Conservation (phyloP, 2,113 vertebrate species). For the Anoura caudifer region DNA sequence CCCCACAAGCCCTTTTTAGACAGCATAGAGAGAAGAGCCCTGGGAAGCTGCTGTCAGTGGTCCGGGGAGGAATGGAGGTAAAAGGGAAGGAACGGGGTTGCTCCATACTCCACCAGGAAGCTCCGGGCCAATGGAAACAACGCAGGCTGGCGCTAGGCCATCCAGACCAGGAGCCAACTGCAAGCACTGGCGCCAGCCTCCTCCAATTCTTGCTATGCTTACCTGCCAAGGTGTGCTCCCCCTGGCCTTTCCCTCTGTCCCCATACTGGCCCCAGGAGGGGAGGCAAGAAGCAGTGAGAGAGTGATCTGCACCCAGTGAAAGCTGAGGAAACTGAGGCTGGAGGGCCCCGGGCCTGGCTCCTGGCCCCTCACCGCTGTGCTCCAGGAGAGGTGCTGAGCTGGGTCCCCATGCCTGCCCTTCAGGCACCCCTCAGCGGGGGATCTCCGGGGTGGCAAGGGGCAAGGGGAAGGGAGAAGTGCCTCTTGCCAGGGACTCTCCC, state of each 20-base stretch:
- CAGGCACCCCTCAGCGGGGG: conserved; percentile 33
- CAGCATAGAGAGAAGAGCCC: neutral
- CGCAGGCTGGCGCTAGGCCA: neutral
- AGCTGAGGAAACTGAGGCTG: neutral
- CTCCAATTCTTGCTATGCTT: neutral
- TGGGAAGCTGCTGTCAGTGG: neutral
- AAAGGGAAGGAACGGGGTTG: conserved; percentile 52
- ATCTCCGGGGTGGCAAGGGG: conserved; percentile 62
- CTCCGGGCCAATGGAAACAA: neutral
- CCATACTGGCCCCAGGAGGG: neutral
- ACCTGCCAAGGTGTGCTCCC: conserved; percentile 14
- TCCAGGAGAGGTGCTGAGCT: neutral
- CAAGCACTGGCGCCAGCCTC: neutral
- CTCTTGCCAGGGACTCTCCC: conserved; percentile 75
- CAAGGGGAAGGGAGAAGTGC: conserved; percentile 55
- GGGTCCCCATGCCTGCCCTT: neutral
- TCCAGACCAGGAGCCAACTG: neutral
- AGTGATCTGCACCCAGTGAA: neutral
- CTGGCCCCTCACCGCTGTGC: neutral
- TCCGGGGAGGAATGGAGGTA: conserved; percentile 33
- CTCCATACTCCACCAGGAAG: conserved; percentile 45
- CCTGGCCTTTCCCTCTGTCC: neutral
- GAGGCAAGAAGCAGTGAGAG: neutral
- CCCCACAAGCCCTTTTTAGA: neutral
- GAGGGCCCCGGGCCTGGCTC: neutral